Percentiles rank a stretch among this genome's conserved stretches.
These are phyloP conservation scores for Epizoanthus scotinus DNA, from an alignment of 92 coral and sea anemone species.

Conservation along the genomic window DNA sequence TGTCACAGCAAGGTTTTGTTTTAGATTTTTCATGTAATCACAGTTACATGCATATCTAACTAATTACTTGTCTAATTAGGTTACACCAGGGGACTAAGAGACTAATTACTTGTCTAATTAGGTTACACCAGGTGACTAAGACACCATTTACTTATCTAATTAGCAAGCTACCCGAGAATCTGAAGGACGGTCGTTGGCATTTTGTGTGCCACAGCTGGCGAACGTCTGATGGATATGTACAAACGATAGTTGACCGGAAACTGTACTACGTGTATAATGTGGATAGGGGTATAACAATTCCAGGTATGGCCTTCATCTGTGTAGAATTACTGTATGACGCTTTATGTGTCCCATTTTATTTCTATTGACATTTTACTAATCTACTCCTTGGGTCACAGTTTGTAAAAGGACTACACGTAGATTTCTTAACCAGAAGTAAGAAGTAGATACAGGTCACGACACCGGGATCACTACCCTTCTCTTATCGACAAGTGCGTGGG, in stretches of 20 bases:
- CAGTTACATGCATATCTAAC: no score
- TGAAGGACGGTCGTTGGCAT: constrained; percentile 29
- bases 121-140: background rate
- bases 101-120: background rate
- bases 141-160: background rate
- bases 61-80: background rate
- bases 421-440: no score
- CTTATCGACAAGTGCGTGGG: no score
- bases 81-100: background rate
- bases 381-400: no score
- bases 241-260: background rate
- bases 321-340: no score
- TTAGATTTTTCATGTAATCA: no score
- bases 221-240: background rate
- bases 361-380: no score
- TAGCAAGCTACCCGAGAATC: background rate
- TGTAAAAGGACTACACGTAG: no score
- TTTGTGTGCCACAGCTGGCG: constrained; percentile 16
- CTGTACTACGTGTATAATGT: background rate
- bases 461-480: no score
- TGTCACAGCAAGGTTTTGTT: no score
- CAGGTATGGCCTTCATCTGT: background rate
- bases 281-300: constrained; percentile 4
- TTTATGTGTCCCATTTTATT: no score
- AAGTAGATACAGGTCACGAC: no score